Percentiles rank a stretch among this genome's conserved stretches.
These are phyloP conservation scores for Sarcophaga bullata DNA, from an alignment of 1,140 invertebrate genomes.

Conservation along the genomic window DNA sequence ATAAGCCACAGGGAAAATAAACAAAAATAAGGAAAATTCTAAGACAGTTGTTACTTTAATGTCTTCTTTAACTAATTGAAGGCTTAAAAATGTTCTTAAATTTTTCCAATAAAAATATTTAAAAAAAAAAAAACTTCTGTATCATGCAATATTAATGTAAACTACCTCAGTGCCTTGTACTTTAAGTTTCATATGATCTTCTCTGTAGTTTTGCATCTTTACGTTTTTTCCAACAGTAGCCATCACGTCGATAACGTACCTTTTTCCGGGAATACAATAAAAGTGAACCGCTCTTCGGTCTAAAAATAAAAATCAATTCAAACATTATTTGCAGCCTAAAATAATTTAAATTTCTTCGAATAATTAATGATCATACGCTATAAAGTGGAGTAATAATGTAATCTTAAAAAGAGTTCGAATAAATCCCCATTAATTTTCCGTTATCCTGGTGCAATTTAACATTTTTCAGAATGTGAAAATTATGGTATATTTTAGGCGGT, in stretches of 20 bases:
- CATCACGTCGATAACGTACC: conserved; percentile 94
- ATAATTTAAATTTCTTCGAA: neutral
- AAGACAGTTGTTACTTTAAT: neutral
- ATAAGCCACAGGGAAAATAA: neutral
- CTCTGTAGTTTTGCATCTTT: conserved; percentile 98
- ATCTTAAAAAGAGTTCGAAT: neutral
- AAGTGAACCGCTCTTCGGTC: conserved; percentile 97
- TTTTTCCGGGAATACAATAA: conserved; percentile 95
- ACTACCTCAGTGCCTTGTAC: conserved; percentile 93
- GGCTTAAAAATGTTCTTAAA: neutral
- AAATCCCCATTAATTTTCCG: no score
- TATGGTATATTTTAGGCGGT: no score
- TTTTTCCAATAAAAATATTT: neutral
- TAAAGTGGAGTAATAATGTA: neutral
- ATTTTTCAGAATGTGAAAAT: no score
- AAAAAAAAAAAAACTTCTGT: neutral
- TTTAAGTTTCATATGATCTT: conserved; percentile 99
- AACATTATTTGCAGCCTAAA: conserved; percentile 24
- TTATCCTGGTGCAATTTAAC: no score
- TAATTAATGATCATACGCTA: neutral
- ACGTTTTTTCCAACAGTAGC: conserved; percentile 98
- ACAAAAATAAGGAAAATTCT: neutral
- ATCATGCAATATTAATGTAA: conserved; percentile 10
- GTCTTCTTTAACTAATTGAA: neutral
- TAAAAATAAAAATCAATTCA: conserved; percentile 56